phyloP scores from a whole-genome alignment of 1,140 invertebrate genomes.

The Philotrypesis tridentata region DNA sequence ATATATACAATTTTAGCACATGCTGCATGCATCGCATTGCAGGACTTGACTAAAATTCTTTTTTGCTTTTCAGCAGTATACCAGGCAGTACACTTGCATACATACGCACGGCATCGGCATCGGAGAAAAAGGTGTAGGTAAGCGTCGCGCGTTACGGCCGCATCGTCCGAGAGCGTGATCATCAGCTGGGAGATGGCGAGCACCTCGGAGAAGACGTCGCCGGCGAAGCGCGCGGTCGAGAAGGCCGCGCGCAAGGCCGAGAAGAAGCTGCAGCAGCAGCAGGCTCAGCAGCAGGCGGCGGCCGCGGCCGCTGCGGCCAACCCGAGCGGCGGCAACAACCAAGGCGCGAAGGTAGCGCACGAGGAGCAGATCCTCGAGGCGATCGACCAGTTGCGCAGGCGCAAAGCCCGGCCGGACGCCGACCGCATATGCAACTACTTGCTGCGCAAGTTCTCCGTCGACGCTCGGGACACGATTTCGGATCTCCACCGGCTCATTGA shows the following conservation, averaged over 20 bases:
- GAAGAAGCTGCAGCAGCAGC: slow-evolving; percentile 20
- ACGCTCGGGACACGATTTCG: slow-evolving; percentile 81
- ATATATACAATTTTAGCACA: too few relatives aligned
- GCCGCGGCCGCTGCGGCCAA: neutral
- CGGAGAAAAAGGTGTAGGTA: too few relatives aligned
- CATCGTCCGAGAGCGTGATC: neutral
- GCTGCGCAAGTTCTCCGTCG: slow-evolving; percentile 82
- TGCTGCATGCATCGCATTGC: too few relatives aligned
- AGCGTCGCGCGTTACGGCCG: too few relatives aligned
- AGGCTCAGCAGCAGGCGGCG: neutral
- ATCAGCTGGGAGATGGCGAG: slow-evolving; percentile 5
- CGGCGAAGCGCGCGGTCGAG: slow-evolving; percentile 34
- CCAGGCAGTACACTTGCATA: too few relatives aligned
- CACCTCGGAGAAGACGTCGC: slow-evolving; percentile 39
- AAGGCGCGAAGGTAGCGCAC: slow-evolving; percentile 75
- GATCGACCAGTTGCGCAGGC: slow-evolving; percentile 86
- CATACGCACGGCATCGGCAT: too few relatives aligned
- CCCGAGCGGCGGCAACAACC: slow-evolving; percentile 53
- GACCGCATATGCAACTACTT: slow-evolving; percentile 88
- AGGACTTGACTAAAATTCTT: too few relatives aligned
- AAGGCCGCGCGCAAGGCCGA: slow-evolving; percentile 37
- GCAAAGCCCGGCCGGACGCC: slow-evolving; percentile 88
- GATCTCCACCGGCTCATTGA: slow-evolving; percentile 85
- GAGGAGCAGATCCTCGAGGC: slow-evolving; percentile 86
- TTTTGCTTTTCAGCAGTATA: too few relatives aligned